Evolutionary conservation across 2,797 vertebrate genomes (phyloP), one percentile per base, ranked within the genome.

Genomic region (Acanthurus tractus): DNA sequence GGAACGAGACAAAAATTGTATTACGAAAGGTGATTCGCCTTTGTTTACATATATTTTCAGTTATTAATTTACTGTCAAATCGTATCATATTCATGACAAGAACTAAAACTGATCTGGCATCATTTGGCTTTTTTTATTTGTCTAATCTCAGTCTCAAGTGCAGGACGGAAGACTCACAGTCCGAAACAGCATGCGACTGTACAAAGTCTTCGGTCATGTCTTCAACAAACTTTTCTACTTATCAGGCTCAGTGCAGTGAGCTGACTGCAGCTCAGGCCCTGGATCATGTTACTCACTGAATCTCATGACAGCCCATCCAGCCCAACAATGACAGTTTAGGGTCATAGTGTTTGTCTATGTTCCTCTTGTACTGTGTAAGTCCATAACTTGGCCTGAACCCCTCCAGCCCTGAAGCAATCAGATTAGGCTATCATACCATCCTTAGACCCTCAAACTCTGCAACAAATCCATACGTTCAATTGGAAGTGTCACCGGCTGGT

Each of bases 181-280:
- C 45, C 55, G 34, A 12, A 59, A 8, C n/a, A 42, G 42, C 52
- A 54, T 58, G 56, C 57, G 15, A n/a, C 29, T 25, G 49, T 25
- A 29, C 25, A 63, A 59, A 82, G 1, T 59, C 25, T 8, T 25
- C 25, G 66, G n/a, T 57, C 44, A 59, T 53, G 40, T 78, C 55
- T 46, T 58, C 23, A 40, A 61, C 42, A 25, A 80, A 86, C 81
- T 76, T 87, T 76, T 62, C 44, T 22, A 40, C 61, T 68, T 63
- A 55, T 62, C 65, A 49, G 48, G 40, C 62, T 53, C 40, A 54
- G 61, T 23, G 52, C 45, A 54, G 14, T 8, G 25, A 62, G 18
- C 85, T 92, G 89, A 89, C 89, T 72, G 94, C 94, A 94, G 94
- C 94, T 95, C 95, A 94, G 87, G 89, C 76, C 74, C 59, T 71